Base-by-base conservation (phyloP, 2,113 vertebrate species). In the Pseudonaja textilis region DNA sequence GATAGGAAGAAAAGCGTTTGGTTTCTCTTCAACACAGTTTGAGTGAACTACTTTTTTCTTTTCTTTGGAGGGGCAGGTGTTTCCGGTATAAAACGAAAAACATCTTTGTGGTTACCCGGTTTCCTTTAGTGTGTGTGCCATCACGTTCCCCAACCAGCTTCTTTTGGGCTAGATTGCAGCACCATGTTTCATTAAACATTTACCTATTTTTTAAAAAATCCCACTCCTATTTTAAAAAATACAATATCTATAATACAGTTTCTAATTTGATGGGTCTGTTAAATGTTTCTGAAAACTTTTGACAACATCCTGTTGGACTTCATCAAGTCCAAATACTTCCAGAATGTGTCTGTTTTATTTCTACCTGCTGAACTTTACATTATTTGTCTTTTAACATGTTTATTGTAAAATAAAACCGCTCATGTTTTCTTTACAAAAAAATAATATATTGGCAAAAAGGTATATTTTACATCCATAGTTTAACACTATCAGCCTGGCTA, bases 61-160 rank as follows among this genome's bases (percentile, higher is more conserved):
- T 90, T 90, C 42, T 90, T 90, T 0, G 0, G 2, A 0, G 1
- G 0, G 88, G 69, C 90, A 99, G 98, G 98, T 99, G 98, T 98
- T 98, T 99, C 98, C 98, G 98, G 98, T 93, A 55, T 96, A 97
- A 95, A 97, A 97, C 96, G 96, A 97, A 98, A 97, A 97, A 98
- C 86, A 4, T 91, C 92, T 95, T 95, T 97, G 98, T 98, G 98
- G 98, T 98, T 98, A 97, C 94, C 95, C 0, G 4, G 10, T 29
- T 92, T 57, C 0, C 47, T 54, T 88, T 91, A 42, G 69, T 94
- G 93, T 87, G 52, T 95, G 94, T 90, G 88, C 59, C 81, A 91
- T 89, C 85, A 2, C 87, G 91, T 94, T 97, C 91, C 86, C 95
- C 95, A 95, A 94, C 93, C 94, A 1, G 59, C 57, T 0, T 94